Base-by-base conservation (phyloP, 2,113 vertebrate genomes). In the Suncus etruscus region DNA sequence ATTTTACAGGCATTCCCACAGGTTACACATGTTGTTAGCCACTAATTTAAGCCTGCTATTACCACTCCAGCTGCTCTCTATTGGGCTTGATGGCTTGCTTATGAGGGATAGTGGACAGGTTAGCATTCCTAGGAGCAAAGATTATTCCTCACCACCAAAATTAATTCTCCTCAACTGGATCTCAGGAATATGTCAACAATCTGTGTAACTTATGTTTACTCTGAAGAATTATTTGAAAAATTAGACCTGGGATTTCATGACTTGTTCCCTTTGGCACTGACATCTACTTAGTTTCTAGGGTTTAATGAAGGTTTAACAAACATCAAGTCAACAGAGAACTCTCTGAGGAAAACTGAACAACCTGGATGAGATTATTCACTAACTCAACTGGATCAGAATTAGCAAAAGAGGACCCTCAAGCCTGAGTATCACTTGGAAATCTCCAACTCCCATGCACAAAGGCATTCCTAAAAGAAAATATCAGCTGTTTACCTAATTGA, bases 271-370 rank as follows among this genome's bases (percentile, higher is more conserved):
- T 58, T 91, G 81, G 82, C 65, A 80, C 24, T 16, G 31, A 66
- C 0, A 83, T 11, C 86, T 81, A 54, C 65, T 92, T 86, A 68
- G 51, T 79, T 77, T 93, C 15, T 58, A 27, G 78, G 25, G 39
- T 93, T 91, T 89, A 92, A 91, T 81, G 58, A 94, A 93, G 82
- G 22, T 61, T 90, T 94, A 93, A 94, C 93, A 93, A 94, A 97
- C 95, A 89, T 81, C 83, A 94, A 92, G 82, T 95, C 77, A 90
- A 69, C 0, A 0, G n/a, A 92, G 22, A 29, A 8, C 86, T 86
- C 14, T 75, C 81, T 82, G 75, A 85, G 74, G 91, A 94, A 94
- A 79, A 39, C 39, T 39, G 39, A 39, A 39, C 39, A 39, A 39
- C 39, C 39, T 39, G 39, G 39, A 15, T 61, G 18, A 20, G 18